These are phyloP conservation scores for Anser cygnoides DNA, from an alignment of 2,113 vertebrate genomes.

Conservation along the genomic window DNA sequence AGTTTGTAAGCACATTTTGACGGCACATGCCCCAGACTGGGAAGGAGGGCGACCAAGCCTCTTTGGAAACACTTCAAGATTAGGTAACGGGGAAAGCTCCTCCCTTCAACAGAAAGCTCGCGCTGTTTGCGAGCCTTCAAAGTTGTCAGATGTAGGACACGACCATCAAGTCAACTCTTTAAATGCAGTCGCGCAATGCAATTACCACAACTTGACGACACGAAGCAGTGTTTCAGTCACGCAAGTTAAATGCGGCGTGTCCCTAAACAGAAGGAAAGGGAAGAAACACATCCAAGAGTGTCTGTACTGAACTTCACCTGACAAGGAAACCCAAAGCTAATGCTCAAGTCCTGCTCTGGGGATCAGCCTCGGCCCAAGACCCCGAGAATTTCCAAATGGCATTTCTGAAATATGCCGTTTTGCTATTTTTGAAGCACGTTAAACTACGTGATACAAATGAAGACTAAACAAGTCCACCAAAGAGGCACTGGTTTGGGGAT, in stretches of 20 bases:
- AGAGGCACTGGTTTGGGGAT: not conserved
- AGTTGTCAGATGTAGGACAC: not conserved
- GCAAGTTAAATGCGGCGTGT: not conserved
- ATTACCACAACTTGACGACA: rapidly evolving
- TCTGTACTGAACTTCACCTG: not conserved
- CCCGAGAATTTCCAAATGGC: not conserved
- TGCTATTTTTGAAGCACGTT: not conserved
- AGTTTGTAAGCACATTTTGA: conserved; percentile 34
- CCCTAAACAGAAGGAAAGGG: not conserved
- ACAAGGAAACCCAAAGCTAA: not conserved
- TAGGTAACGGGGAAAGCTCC: conserved; percentile 9
- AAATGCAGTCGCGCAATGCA: not conserved
- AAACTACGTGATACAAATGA: rapidly evolving
- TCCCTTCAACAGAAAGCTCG: not conserved
- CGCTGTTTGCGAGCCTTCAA: not conserved
- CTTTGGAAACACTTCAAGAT: not conserved
- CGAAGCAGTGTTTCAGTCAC: not conserved
- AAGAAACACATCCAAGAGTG: not conserved
- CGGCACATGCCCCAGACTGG: not conserved
- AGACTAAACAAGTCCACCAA: not conserved
- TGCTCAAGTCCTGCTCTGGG: not conserved
- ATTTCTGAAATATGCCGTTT: not conserved
- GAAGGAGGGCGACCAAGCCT: not conserved
- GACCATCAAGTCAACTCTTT: not conserved
- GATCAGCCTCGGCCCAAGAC: not conserved